A percentile compares a stretch with the other conserved stretches of the same genome.
phyloP scores from a whole-genome alignment of 2,888 invertebrate genomes.

The Keiferia lycopersicella region DNA sequence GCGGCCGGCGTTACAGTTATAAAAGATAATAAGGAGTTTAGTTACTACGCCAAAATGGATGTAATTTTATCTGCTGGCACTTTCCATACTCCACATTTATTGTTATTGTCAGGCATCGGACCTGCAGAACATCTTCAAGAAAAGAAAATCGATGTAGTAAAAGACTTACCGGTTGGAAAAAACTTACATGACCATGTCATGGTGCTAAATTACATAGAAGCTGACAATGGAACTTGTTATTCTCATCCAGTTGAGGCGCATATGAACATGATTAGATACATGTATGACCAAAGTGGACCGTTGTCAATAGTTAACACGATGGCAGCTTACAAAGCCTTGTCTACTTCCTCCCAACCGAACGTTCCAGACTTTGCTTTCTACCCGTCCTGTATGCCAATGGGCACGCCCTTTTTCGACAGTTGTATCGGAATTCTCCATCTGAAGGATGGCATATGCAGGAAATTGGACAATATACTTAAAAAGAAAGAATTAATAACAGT shows the following conservation, averaged over 20 bases:
- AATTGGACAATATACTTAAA: slow-evolving; percentile 45
- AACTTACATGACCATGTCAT: slow-evolving; percentile 67
- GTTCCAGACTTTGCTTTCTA: slow-evolving; percentile 65
- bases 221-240: slow-evolving; percentile 57
- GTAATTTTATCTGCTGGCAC: slow-evolving; percentile 64
- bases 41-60: slow-evolving; percentile 54
- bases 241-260: slow-evolving; percentile 36
- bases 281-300: slow-evolving; percentile 55
- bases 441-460: slow-evolving; percentile 47
- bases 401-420: slow-evolving; percentile 40
- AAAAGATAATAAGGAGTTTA: slow-evolving; percentile 38
- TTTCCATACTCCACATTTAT: slow-evolving; percentile 64
- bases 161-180: slow-evolving; percentile 62
- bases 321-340: slow-evolving; percentile 54
- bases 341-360: slow-evolving; percentile 36
- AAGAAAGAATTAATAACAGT: slow-evolving; percentile 54
- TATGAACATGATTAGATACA: slow-evolving; percentile 56
- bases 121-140: slow-evolving; percentile 51
- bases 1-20: slow-evolving; percentile 54
- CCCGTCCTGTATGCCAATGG: slow-evolving; percentile 52
- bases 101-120: slow-evolving; percentile 65
- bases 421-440: slow-evolving; percentile 53
- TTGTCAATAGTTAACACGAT: slow-evolving; percentile 53
- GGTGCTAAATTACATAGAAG: slow-evolving; percentile 55
- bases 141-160: slow-evolving; percentile 47